Base-by-base conservation (phyloP, 2,113 vertebrate species). In the Dinomys branickii region DNA sequence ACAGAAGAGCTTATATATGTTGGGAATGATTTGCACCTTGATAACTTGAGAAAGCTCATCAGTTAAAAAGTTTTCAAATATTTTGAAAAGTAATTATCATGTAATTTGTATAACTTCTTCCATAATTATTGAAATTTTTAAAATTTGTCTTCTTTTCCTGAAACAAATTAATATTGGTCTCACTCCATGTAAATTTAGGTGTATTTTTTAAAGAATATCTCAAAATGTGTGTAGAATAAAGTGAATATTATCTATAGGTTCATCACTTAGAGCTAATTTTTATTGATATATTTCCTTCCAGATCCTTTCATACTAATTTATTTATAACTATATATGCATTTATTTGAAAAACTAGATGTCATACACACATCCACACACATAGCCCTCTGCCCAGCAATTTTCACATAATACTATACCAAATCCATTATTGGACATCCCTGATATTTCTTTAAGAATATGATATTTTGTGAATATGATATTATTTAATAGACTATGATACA, bases 61-160 rank as follows among this genome's bases (percentile, higher is more conserved):
- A 44, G 77, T 58, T 22, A 83, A 88, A 83, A 13, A 78, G 85
- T 52, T 59, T 85, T 38, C 75, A 89, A 89, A 84, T 85, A 95
- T 20, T 69, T 85, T 91, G 75, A 85, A n/a, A 92, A 83, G 50
- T 69, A 91, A 56, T 95, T 83, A 44, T 69, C 35, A 35, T 56
- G 47, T 56, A 75, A 50, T 22, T 59, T 85, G 85, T 71, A 93
- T 41, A 80, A 63, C 85, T 81, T 77, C 50, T 85, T 61, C 30
- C 12, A 35, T 80, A 73, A 63, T 56, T 90, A 73, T 6, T 85
- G 22, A 90, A 59, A 14, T 47, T 52, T 78, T 69, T 54, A 30
- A 24, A 44, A 75, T 75, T 61, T 93, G 78, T 14, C 73, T 24
- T 84, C 83, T 85, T 85, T 58, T 87, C 14, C 69, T 90, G 77